These are phyloP conservation scores for Rhinopomastus cyanomelas DNA, from an alignment of 2,113 vertebrate species.

Conservation along the genomic window DNA sequence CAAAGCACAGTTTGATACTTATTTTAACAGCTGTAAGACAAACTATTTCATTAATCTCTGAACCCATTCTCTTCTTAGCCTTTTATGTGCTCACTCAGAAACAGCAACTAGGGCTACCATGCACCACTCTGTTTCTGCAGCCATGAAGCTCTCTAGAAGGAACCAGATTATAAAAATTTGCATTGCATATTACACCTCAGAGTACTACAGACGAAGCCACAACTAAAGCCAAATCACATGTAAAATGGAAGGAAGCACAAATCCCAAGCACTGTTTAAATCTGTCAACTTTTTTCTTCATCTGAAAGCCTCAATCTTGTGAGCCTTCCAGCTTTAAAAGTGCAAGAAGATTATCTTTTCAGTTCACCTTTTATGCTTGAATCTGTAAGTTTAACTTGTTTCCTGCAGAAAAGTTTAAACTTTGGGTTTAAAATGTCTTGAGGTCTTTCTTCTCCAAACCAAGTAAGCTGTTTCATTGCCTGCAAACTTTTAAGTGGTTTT, in stretches of 20 bases:
- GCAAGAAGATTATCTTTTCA: neutral
- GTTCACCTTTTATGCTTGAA: neutral
- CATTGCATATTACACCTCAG: neutral
- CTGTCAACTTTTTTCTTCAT: neutral
- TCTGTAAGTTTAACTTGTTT: no score
- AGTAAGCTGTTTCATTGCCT: no score
- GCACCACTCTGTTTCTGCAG: neutral
- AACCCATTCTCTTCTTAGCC: neutral
- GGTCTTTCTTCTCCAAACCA: no score
- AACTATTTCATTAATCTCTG: neutral
- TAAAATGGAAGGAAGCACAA: neutral
- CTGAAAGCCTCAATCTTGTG: neutral
- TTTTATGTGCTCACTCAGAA: neutral
- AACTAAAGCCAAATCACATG: neutral
- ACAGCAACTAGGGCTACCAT: neutral
- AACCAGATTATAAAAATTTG: neutral
- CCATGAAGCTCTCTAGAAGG: neutral
- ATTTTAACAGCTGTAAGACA: neutral
- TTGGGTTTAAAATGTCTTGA: no score
- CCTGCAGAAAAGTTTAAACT: no score
- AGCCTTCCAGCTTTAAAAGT: neutral
- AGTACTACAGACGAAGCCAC: neutral
- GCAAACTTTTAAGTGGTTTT: no score
- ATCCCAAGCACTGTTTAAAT: neutral
- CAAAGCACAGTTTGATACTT: neutral